phyloP scores from a whole-genome alignment of 2,113 vertebrate species.

The Paralichthys olivaceus region DNA sequence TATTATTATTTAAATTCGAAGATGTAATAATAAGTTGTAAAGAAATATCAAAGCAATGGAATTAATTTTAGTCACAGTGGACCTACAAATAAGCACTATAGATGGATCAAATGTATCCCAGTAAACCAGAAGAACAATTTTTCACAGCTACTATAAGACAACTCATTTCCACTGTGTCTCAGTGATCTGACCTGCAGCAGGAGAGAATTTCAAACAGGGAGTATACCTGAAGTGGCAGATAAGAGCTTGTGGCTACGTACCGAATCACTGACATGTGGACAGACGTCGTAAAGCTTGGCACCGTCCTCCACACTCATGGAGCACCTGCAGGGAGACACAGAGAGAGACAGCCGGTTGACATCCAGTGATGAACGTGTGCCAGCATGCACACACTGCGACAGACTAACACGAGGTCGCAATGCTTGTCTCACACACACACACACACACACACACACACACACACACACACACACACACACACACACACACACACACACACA shows the following conservation, averaged over 20 bases:
- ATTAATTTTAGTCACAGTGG: no score
- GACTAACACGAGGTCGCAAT: background rate
- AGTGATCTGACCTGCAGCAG: background rate
- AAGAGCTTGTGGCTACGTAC: slow-evolving; percentile 75
- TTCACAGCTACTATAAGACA: no score
- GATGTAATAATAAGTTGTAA: no score
- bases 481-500: background rate
- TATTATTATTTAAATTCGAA: no score
- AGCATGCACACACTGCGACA: background rate
- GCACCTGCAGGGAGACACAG: slow-evolving; percentile 83
- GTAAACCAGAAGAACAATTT: no score
- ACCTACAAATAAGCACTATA: no score
- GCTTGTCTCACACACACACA: background rate
- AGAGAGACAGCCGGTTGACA: background rate
- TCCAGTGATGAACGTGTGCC: slow-evolving; percentile 3
- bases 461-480: slow-evolving; percentile 2
- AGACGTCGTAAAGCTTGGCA: slow-evolving; percentile 96
- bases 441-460: background rate
- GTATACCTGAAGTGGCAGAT: slow-evolving; percentile 4
- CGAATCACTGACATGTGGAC: slow-evolving; percentile 96
- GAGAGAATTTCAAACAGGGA: background rate
- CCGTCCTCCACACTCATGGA: slow-evolving; percentile 99
- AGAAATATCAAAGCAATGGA: no score
- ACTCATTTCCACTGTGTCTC: no score
- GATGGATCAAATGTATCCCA: no score